Conservation (phyloP, 2,113 vertebrate species). For the Psilopsiagon aurifrons region DNA sequence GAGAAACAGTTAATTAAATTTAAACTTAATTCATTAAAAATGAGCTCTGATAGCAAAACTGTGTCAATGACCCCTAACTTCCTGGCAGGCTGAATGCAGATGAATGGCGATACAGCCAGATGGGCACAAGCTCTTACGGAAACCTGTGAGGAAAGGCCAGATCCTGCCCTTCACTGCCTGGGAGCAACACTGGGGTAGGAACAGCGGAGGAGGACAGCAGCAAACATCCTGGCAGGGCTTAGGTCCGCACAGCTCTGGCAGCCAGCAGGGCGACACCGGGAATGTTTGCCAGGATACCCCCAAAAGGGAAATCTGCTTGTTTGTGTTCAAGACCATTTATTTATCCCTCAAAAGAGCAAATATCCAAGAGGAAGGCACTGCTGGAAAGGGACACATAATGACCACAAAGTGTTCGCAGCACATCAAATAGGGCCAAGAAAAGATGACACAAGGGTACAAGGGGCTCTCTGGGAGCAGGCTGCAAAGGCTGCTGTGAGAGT, state of each 20-base stretch:
- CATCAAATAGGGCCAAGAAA: not conserved
- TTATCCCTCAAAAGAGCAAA: not conserved
- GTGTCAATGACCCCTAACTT: not conserved
- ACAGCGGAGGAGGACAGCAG: not conserved
- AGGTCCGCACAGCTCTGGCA: not conserved
- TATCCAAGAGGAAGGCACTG: not conserved
- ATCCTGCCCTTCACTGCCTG: not conserved
- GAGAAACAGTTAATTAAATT: not conserved
- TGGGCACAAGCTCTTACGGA: not conserved
- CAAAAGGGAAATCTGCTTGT: not conserved
- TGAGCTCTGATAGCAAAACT: not conserved
- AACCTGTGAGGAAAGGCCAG: not conserved
- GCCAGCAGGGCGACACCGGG: not conserved
- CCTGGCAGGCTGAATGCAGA: not conserved
- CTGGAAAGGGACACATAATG: not conserved
- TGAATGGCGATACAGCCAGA: not conserved
- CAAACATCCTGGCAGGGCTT: not conserved
- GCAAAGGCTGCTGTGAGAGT: not conserved
- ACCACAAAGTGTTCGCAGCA: not conserved
- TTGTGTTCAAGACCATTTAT: not conserved
- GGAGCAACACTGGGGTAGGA: not conserved
- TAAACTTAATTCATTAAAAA: not conserved
- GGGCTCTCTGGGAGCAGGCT: not conserved
- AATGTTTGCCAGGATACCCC: not conserved
- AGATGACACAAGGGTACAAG: not conserved